Conservation (phyloP, 2,113 vertebrate species). For the Gallinago paraguaiae region DNA sequence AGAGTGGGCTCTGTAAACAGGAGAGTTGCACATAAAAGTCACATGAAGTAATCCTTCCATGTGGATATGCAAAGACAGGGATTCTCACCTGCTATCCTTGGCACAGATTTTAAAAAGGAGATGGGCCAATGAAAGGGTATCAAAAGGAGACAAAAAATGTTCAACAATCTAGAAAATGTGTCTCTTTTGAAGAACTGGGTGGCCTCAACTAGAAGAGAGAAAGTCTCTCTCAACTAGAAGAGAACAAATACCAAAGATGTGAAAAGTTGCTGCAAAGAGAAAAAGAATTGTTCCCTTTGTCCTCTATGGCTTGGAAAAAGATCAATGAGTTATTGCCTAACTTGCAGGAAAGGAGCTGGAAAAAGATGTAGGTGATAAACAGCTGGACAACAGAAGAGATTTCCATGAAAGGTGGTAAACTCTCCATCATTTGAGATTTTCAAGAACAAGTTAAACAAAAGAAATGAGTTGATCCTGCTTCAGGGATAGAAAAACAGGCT, state of each 20-base stretch:
- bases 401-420: not conserved
- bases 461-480: not conserved
- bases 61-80: accelerated
- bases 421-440: not conserved
- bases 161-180: not conserved
- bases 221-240: not conserved
- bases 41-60: not conserved
- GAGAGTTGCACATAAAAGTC: not conserved
- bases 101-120: not conserved
- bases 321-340: not conserved
- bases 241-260: not conserved
- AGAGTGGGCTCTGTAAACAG: not conserved
- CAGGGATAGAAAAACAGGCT: not conserved
- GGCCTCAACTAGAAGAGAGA: not conserved
- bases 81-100: not conserved
- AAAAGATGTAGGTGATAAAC: not conserved
- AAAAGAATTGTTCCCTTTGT: not conserved
- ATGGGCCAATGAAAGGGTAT: not conserved
- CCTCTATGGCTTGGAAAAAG: not conserved
- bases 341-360: not conserved
- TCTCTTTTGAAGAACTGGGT: not conserved
- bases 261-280: not conserved
- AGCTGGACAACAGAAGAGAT: not conserved
- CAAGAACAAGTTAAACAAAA: not conserved
- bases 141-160: not conserved